Percentiles rank a stretch among this genome's conserved stretches.
These are phyloP conservation scores for Drosophila pegasa DNA, from an alignment of 2,888 invertebrate species.

Conservation along the genomic window DNA sequence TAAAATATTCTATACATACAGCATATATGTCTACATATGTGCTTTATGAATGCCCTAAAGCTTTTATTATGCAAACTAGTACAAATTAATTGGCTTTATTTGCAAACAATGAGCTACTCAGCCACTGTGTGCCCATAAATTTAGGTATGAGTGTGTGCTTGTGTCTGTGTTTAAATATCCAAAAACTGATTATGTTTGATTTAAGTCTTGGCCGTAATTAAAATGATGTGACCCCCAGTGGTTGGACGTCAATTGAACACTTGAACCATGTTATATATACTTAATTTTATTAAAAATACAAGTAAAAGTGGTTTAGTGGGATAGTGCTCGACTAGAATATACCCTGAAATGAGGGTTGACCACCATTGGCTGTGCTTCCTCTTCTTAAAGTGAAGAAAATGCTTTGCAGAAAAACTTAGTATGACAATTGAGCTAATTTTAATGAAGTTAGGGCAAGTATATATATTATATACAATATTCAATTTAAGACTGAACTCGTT, in stretches of 20 bases:
- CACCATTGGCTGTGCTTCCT: neutral
- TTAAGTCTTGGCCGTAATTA: conserved; percentile 76
- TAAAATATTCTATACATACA: neutral
- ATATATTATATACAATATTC: no score
- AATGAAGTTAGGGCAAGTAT: no score
- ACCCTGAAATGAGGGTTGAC: neutral
- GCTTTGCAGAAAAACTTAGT: no score
- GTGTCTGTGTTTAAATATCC: neutral
- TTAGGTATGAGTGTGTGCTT: neutral
- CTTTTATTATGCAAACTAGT: conserved; percentile 34
- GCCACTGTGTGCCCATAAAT: conserved; percentile 5
- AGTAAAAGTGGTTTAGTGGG: neutral
- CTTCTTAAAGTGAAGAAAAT: neutral
- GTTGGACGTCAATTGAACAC: conserved; percentile 15
- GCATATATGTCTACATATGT: neutral
- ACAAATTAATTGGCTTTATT: conserved; percentile 74
- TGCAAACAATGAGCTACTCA: conserved; percentile 65
- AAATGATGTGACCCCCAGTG: conserved; percentile 53
- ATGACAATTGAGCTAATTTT: no score
- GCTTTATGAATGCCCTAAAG: neutral
- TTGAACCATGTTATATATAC: conserved; percentile 1
- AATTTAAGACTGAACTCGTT: no score
- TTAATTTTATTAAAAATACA: neutral
- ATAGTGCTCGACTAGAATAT: neutral
- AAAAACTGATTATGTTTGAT: conserved; percentile 39